Conservation (phyloP, 2,113 vertebrate species). For the Plecturocebus donacophilus region DNA sequence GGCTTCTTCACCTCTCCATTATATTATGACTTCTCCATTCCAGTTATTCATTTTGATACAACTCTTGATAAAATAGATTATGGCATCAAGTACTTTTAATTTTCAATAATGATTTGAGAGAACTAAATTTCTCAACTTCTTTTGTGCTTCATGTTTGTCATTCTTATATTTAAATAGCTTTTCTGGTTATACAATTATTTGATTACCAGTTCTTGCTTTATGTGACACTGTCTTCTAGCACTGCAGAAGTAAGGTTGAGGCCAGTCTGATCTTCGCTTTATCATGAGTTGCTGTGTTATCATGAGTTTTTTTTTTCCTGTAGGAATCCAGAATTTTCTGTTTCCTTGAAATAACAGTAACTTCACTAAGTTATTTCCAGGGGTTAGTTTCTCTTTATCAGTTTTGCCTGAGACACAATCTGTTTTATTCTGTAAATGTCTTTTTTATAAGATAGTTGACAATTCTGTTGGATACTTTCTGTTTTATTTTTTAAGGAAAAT, state of each 20-base stretch:
- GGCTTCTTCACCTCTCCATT: background rate
- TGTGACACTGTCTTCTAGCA: background rate
- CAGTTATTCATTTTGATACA: background rate
- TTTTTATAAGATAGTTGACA: background rate
- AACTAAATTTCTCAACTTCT: background rate
- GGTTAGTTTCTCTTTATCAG: background rate
- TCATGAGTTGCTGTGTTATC: no score
- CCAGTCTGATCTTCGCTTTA: background rate
- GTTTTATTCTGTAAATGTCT: background rate
- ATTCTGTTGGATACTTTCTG: background rate
- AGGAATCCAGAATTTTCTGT: background rate
- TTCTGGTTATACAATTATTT: background rate
- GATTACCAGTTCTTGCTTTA: background rate
- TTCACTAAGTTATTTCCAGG: background rate
- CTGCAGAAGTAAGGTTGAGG: background rate
- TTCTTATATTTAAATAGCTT: background rate
- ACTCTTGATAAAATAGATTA: background rate
- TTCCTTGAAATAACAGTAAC: background rate
- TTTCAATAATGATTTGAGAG: background rate
- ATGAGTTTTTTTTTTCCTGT: background rate
- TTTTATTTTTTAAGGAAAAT: background rate
- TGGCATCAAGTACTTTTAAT: background rate
- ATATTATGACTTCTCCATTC: background rate
- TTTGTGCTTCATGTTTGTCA: background rate
- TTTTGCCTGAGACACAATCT: background rate